Conservation (phyloP, 2,888 invertebrate genomes). For the Leptopilina drosophilae region DNA sequence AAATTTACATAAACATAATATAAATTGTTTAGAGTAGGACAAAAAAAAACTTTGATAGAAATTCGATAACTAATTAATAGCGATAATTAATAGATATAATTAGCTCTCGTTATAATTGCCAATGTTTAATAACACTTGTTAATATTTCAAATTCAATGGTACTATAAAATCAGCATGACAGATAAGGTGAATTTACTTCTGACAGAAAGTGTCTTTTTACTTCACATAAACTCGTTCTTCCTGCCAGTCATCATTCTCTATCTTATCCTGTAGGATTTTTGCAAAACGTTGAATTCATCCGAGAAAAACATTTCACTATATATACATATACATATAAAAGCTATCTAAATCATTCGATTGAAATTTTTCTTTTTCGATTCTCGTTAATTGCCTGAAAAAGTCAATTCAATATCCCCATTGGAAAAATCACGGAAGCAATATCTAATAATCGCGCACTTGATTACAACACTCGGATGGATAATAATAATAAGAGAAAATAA, state of each 20-base stretch:
- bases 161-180: constrained; percentile 1
- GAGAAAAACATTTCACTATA: constrained; percentile 10
- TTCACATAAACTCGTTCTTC: constrained; percentile 32
- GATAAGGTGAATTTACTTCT: constrained; percentile 28
- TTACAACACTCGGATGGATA: too few species aligned
- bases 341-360: constrained; percentile 11
- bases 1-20: too few species aligned
- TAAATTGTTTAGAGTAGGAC: too few species aligned
- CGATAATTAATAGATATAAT: neutral
- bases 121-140: neutral
- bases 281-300: constrained; percentile 23
- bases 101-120: constrained; percentile 8
- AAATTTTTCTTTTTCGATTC: constrained; percentile 4
- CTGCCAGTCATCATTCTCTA: constrained; percentile 38
- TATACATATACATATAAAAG: neutral
- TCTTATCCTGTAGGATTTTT: constrained; percentile 40
- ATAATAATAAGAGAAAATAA: too few species aligned
- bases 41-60: too few species aligned
- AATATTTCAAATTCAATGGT: constrained; percentile 1
- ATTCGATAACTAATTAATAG: neutral
- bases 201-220: constrained; percentile 32
- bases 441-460: neutral
- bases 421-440: neutral
- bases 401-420: neutral
- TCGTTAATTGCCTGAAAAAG: constrained; percentile 3